Evolutionary conservation across 1,140 invertebrate species (phyloP).

Genomic region (Drosophila orosa): DNA sequence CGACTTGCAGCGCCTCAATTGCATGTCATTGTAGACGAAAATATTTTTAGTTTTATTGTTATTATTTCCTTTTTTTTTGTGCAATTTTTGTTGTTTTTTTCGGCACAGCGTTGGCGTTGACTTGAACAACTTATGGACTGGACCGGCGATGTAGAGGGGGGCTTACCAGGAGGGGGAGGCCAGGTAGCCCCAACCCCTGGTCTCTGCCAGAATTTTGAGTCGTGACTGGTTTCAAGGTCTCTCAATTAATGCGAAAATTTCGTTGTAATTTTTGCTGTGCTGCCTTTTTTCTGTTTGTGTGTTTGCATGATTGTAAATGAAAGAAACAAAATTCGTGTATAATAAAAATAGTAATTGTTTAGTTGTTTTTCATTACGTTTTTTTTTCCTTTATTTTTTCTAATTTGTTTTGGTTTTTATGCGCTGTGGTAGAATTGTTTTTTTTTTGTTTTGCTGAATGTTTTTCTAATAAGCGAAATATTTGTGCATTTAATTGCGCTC

Average conservation of each 20-base stretch:
- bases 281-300: conserved; percentile 35
- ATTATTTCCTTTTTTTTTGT: conserved; percentile 45
- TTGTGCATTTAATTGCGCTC: conserved; percentile 73
- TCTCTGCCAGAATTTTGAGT: conserved; percentile 75
- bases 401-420: conserved; percentile 38
- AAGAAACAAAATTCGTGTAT: conserved; percentile 74
- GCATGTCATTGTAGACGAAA: conserved; percentile 79
- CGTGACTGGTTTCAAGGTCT: conserved; percentile 80
- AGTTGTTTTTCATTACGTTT: conserved; percentile 42
- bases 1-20: conserved; percentile 67
- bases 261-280: conserved; percentile 65
- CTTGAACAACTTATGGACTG: conserved; percentile 60
- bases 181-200: conserved; percentile 48
- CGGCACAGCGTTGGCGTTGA: conserved; percentile 59
- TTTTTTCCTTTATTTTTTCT: conserved; percentile 9
- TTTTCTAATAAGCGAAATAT: conserved; percentile 80
- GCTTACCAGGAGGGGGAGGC: not conserved
- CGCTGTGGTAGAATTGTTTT: conserved; percentile 42
- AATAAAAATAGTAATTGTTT: conserved; percentile 82
- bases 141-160: conserved; percentile 10
- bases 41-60: conserved; percentile 56
- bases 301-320: conserved; percentile 71
- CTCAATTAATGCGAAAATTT: conserved; percentile 82
- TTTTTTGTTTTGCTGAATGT: conserved; percentile 61
- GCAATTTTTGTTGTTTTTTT: conserved; percentile 60